Evolutionary conservation across 2,797 vertebrate species (phyloP).

Genomic region (Pipistrellus nathusii): DNA sequence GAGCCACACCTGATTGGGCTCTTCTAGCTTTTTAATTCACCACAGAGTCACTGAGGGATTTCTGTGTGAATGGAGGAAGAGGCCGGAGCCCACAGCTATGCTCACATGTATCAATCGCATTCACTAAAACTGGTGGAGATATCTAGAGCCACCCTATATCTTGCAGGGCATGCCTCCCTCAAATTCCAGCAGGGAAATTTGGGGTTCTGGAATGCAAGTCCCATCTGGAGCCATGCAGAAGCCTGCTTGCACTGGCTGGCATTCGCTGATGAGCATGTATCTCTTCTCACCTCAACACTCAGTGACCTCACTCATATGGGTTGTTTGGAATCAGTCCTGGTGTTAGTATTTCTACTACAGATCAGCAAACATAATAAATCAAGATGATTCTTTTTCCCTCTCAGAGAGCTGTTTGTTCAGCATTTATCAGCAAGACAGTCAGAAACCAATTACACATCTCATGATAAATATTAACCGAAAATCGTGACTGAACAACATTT

Average conservation of each 20-base stretch:
- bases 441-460: not conserved
- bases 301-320: not conserved
- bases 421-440: not conserved
- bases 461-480: not conserved
- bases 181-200: not conserved
- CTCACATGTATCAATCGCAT: not conserved
- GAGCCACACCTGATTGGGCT: too few relatives aligned
- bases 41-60: not conserved
- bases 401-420: not conserved
- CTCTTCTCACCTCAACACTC: not conserved
- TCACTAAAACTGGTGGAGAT: fast-evolving
- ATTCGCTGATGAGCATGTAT: not conserved
- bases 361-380: not conserved
- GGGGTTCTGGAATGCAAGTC: not conserved
- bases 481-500: not conserved
- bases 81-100: not conserved
- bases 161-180: not conserved
- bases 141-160: not conserved
- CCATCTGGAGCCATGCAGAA: not conserved
- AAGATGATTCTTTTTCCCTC: not conserved
- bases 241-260: too few relatives aligned
- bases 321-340: not conserved
- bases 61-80: not conserved
- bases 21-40: not conserved
- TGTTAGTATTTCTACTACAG: not conserved